phyloP scores from a whole-genome alignment of 2,888 invertebrate species.

The Caenorhabditis becei region DNA sequence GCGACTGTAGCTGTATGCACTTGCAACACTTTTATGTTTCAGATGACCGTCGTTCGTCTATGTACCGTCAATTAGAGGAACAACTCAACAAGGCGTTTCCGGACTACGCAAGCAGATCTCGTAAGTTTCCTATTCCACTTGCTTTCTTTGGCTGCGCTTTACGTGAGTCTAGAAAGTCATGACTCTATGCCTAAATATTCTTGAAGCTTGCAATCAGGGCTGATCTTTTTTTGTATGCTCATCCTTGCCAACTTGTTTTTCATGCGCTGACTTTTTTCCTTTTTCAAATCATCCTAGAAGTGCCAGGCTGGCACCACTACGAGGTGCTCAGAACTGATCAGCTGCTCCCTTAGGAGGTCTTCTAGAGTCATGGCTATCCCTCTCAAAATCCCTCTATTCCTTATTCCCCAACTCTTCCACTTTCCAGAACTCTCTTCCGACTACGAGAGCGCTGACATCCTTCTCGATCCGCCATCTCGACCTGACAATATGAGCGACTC shows the following conservation, averaged over 20 bases:
- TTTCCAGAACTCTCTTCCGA: constrained; percentile 59
- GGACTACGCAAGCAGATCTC: constrained; percentile 49
- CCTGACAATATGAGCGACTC: constrained; percentile 10
- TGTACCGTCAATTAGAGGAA: constrained; percentile 71
- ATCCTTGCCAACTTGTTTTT: too few species aligned
- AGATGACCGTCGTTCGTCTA: constrained; percentile 69
- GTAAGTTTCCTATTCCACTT: constrained; percentile 32
- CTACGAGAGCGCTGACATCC: constrained; percentile 54
- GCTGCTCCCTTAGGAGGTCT: too few species aligned
- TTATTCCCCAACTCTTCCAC: background rate
- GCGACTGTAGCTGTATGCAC: constrained; percentile 19
- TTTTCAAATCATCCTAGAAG: too few species aligned
- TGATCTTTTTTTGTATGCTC: too few species aligned
- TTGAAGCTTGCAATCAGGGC: too few species aligned
- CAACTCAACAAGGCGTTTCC: constrained; percentile 69
- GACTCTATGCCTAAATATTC: too few species aligned
- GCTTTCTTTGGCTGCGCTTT: too few species aligned
- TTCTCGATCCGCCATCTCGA: constrained; percentile 20
- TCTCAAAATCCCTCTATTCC: background rate
- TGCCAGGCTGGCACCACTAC: too few species aligned
- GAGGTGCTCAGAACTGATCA: too few species aligned
- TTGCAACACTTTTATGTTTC: constrained; percentile 21
- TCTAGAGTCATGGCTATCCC: too few species aligned
- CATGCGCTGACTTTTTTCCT: too few species aligned
- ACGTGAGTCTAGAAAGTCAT: too few species aligned